Percentiles rank a stretch among this genome's conserved stretches.
Evolutionary conservation across 2,113 vertebrate species (phyloP).

Genomic region (Nibea coibor): DNA sequence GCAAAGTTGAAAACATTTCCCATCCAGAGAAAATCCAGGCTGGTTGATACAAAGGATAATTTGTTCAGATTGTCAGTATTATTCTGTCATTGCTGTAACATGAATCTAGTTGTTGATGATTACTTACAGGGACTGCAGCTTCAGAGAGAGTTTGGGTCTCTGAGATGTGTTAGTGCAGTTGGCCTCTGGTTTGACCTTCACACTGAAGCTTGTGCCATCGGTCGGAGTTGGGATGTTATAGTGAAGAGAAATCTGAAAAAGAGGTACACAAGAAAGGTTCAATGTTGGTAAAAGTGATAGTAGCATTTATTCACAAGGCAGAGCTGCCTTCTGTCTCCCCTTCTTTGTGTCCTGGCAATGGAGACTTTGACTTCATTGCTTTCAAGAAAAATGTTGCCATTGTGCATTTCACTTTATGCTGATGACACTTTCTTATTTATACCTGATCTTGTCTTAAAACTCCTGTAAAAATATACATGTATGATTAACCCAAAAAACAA

Average conservation of each 20-base stretch:
- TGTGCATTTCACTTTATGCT: background rate
- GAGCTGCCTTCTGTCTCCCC: background rate
- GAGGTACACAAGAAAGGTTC: background rate
- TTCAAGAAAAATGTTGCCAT: background rate
- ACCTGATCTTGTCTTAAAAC: background rate
- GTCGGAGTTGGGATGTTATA: constrained; percentile 77
- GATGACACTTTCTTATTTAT: background rate
- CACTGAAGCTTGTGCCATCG: constrained; percentile 21
- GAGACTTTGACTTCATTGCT: background rate
- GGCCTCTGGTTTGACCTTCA: constrained; percentile 21
- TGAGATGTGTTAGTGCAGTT: constrained; percentile 21
- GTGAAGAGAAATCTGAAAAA: constrained; percentile 66
- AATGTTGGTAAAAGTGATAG: background rate
- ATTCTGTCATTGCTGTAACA: background rate
- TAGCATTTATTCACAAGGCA: too few relatives aligned
- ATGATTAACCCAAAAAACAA: too few relatives aligned
- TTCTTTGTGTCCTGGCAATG: background rate
- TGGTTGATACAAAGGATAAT: background rate
- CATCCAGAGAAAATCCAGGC: too few relatives aligned
- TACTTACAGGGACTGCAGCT: constrained; percentile 36
- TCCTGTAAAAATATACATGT: too few relatives aligned
- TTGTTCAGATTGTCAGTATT: background rate
- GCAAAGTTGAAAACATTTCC: too few relatives aligned
- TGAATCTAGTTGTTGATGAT: background rate
- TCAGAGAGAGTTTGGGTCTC: background rate